Conservation (phyloP, 2,113 vertebrate species). For the Oxygymnocypris stewartii region DNA sequence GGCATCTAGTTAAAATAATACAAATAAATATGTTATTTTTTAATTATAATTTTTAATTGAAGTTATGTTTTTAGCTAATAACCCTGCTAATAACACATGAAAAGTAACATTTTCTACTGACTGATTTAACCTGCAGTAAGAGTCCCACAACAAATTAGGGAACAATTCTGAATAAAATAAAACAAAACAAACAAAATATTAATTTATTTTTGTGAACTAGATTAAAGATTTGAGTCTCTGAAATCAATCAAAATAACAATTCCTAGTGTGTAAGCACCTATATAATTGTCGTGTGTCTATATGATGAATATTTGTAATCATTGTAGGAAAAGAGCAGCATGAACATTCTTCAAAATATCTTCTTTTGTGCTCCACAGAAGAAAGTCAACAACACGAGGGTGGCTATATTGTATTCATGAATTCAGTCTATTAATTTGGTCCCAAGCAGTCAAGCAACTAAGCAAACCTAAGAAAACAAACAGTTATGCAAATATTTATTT, state of each 20-base stretch:
- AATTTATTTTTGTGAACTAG: no score
- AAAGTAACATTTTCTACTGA: no score
- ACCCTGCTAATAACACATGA: no score
- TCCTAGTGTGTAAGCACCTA: not conserved
- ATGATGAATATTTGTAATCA: not conserved
- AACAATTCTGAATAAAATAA: not conserved
- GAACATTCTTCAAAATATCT: not conserved
- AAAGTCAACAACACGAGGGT: not conserved
- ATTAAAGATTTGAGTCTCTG: not conserved
- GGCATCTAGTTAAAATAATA: no score
- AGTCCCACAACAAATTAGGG: not conserved
- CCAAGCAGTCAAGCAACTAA: not conserved
- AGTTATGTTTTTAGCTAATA: no score
- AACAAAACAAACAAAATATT: no score
- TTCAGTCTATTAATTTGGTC: not conserved
- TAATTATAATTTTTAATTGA: no score
- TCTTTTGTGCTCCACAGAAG: not conserved
- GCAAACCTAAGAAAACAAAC: not conserved
- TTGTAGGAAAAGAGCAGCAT: not conserved
- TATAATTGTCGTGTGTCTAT: not conserved
- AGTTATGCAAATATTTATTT: constrained; percentile 7
- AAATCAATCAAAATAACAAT: not conserved
- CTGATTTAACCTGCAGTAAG: not conserved
- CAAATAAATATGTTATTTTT: no score
- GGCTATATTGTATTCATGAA: not conserved